Evolutionary conservation across 2,888 invertebrate genomes (phyloP).

Genomic region (Xestoiulus laeticollis): DNA sequence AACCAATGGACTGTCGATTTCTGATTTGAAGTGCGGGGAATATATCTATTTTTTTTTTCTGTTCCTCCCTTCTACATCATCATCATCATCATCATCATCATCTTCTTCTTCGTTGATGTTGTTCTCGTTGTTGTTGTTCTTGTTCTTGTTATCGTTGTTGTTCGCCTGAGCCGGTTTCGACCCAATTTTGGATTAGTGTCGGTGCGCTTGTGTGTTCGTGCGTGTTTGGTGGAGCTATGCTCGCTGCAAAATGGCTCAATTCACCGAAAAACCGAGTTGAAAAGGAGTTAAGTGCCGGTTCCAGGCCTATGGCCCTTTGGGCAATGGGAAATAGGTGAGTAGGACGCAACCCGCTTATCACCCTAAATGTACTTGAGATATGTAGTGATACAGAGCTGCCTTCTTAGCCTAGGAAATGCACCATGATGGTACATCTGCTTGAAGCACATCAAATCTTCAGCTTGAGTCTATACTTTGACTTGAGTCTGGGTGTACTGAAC

Average conservation of each 20-base stretch:
- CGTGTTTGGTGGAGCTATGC: conserved; percentile 25
- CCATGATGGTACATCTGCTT: no score
- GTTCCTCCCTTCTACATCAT: neutral
- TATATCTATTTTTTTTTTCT: neutral
- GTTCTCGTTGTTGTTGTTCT: neutral
- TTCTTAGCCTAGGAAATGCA: no score
- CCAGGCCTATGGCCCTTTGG: conserved; percentile 43
- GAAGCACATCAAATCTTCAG: neutral
- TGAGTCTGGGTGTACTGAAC: no score
- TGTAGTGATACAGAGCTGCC: no score
- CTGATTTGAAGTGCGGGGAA: neutral
- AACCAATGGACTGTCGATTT: neutral
- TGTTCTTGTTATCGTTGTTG: neutral
- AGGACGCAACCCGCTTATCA: neutral
- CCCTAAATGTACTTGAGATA: no score
- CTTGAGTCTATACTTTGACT: neutral
- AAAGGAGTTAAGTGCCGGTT: neutral
- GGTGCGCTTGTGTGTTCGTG: neutral
- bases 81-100: neutral
- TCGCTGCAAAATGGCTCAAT: neutral
- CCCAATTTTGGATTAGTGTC: neutral
- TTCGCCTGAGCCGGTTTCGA: neutral
- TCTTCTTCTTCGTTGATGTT: neutral
- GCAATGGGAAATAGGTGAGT: conserved; percentile 51
- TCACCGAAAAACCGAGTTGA: neutral